Evolutionary conservation across 2,113 vertebrate species (phyloP).

Genomic region (Meriones unguiculatus): DNA sequence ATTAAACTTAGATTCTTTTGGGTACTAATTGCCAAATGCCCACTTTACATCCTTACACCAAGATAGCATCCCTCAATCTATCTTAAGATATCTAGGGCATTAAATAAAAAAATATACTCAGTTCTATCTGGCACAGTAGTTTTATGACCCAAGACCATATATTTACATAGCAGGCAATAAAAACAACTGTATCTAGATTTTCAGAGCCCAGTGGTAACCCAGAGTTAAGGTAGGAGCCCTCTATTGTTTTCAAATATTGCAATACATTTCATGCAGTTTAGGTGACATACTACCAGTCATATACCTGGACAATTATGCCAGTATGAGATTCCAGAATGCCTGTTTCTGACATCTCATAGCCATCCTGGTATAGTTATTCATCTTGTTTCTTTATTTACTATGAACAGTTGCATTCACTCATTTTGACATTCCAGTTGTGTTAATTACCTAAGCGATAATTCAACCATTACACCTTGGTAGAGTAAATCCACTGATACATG

Average conservation of each 20-base stretch:
- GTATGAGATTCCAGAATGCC: not conserved
- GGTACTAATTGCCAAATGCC: not conserved
- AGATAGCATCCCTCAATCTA: not conserved
- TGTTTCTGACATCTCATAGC: not conserved
- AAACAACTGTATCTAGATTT: conserved; percentile 21
- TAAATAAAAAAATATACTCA: conserved; percentile 64
- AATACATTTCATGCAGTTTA: not conserved
- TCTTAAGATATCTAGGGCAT: not conserved
- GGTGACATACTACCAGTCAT: not conserved
- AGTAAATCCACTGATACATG: conserved; percentile 77
- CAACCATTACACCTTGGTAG: conserved; percentile 59
- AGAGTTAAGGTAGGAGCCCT: not conserved
- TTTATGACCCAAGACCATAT: conserved; percentile 60
- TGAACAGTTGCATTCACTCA: not conserved
- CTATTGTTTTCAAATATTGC: not conserved
- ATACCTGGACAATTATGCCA: not conserved
- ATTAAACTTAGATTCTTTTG: conserved; percentile 60
- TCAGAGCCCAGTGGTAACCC: not conserved
- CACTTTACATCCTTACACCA: conserved; percentile 60
- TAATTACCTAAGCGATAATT: conserved; percentile 74
- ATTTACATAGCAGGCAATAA: conserved; percentile 47
- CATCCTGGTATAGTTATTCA: not conserved
- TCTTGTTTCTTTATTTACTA: not conserved
- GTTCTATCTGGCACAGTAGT: not conserved
- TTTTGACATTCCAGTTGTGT: conserved; percentile 44